Evolutionary conservation across 2,113 vertebrate genomes (phyloP), one percentile per base, ranked within the genome.

Genomic region (Etheostoma spectabile): DNA sequence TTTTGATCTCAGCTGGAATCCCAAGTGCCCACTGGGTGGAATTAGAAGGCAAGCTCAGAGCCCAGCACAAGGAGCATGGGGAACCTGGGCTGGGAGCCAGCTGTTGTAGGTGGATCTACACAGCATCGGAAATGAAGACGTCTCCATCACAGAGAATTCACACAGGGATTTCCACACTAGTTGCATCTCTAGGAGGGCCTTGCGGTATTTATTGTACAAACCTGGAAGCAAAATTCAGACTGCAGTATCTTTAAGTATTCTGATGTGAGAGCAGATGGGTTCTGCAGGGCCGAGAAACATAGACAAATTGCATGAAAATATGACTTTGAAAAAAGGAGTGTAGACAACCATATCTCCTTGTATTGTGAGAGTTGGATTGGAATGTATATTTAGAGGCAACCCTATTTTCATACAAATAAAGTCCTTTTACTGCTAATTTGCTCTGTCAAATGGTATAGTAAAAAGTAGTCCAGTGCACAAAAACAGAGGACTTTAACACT

Each of bases 1-100:
- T 86, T 90, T 83, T 90, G 85, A 91, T 91, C 88, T 86, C 80
- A 6, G 70, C 64, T 64, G 68, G 78, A 83, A 65, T 38, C 77
- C 74, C 48, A 45, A n/a, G 80, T 68, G 35, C 84, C 74, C 55
- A 74, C 85, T 80, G 77, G 45, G 69, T 70, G 42, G 59, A 83
- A 79, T 68, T 62, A 74, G 70, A 78, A 79, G 63, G 51, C 45
- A 68, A 52, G 76, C 76, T 61, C 35, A 78, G 73, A 79, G 83
- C 61, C 65, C 56, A 18, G 57, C 4, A 24, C 13, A 19, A 33
- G 33, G 13, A 70, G 69, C 45, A 56, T 14, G 3, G 38, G 64
- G 55, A 84, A 80, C 82, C 74, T 48, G 53, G 71, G 70, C 48
- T 68, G 49, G 27, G 60, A 74, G 70, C 77, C 76, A 84, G 76